phyloP scores from a whole-genome alignment of 1,140 invertebrate genomes.

The Anagrus nilaparvatae region DNA sequence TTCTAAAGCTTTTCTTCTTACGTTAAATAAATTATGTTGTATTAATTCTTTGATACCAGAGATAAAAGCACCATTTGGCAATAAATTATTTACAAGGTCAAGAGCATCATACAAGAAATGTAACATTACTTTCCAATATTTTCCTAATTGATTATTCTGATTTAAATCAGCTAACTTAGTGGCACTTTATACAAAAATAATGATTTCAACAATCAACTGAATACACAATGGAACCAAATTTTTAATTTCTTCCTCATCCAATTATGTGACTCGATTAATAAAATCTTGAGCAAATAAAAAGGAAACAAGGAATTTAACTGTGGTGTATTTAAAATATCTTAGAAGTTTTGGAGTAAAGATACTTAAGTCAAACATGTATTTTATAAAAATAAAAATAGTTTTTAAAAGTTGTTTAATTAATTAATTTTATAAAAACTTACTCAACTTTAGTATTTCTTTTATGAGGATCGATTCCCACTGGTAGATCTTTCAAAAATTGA shows the following conservation, averaged over 20 bases:
- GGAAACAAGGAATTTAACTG: conserved; percentile 58
- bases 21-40: conserved; percentile 52
- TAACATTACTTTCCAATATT: conserved; percentile 72
- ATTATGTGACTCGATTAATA: conserved; percentile 49
- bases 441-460: conserved; percentile 2
- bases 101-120: conserved; percentile 68
- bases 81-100: conserved; percentile 63
- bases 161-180: conserved; percentile 46
- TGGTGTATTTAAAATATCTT: conserved; percentile 70
- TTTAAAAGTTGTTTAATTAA: neutral
- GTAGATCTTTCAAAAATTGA: conserved; percentile 53
- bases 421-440: conserved; percentile 1
- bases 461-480: conserved; percentile 47
- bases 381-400: conserved; percentile 24
- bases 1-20: conserved; percentile 73
- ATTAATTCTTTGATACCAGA: conserved; percentile 62
- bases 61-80: conserved; percentile 69
- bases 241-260: conserved; percentile 35
- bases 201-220: conserved; percentile 53
- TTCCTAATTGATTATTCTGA: conserved; percentile 46
- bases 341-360: conserved; percentile 61
- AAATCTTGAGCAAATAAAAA: conserved; percentile 57
- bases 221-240: conserved; percentile 52
- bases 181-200: conserved; percentile 56
- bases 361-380: conserved; percentile 56